Evolutionary conservation across 2,888 invertebrate species (phyloP).

Genomic region (Ophion ellenae): DNA sequence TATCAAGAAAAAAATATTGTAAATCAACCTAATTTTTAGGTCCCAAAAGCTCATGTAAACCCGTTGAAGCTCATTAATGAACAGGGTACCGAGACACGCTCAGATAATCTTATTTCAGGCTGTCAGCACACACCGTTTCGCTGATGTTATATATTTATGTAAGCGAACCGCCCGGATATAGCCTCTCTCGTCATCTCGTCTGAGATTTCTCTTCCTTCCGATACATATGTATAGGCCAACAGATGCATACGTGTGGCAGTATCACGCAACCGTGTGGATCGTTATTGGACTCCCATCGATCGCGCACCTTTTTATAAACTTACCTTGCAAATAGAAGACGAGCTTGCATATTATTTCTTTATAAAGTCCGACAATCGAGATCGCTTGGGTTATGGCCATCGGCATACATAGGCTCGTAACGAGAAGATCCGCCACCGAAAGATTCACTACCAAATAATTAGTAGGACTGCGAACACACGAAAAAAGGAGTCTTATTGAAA

Average conservation of each 20-base stretch:
- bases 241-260: background rate
- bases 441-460: conserved; percentile 90
- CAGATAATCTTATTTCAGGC: conserved; percentile 29
- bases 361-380: conserved; percentile 89
- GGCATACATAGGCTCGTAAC: conserved; percentile 92
- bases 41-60: background rate
- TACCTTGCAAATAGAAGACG: conserved; percentile 90
- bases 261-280: background rate
- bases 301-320: conserved; percentile 68
- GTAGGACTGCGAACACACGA: conserved; percentile 87
- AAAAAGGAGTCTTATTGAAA: background rate
- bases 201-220: background rate
- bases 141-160: conserved; percentile 19
- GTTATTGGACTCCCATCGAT: conserved; percentile 3
- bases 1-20: background rate
- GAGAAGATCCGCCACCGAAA: conserved; percentile 89
- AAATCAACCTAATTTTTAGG: background rate
- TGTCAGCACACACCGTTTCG: background rate
- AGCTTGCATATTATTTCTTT: conserved; percentile 91
- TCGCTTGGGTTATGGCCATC: conserved; percentile 88
- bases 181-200: background rate
- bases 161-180: conserved; percentile 3
- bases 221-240: background rate
- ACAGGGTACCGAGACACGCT: background rate
- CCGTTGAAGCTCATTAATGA: background rate